Base-by-base conservation (phyloP, 2,888 invertebrate species). In the Zonitis immaculata region DNA sequence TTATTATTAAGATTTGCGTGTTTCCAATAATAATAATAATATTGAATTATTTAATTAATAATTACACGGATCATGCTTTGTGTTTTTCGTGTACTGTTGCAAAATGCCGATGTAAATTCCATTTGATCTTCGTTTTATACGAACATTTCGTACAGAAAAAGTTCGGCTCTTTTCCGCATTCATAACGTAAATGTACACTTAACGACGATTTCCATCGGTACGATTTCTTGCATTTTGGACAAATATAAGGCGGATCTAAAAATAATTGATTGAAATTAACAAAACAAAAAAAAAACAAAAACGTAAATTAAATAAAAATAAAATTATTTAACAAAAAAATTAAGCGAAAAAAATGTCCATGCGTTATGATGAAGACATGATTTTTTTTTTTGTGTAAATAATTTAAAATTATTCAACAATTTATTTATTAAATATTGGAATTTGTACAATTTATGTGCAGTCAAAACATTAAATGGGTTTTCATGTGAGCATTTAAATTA, bases 401-500 rank as follows among this genome's bases (percentile, higher is more conserved):
- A 39, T 16, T 32, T 32, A 16, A 6, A 39, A 35, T 35, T 8
- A 16, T 39, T 18, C 11, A 39, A 39, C 18, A 39, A 39, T 35
- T 35, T 18, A 18, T 35, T 35, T 18, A 7, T 16, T 7, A 2
- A 11, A n/a, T n/a, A n/a, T n/a, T n/a, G n/a, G n/a, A n/a, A n/a
- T n/a, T n/a, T n/a, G n/a, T n/a, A n/a, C n/a, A n/a, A n/a, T n/a
- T n/a, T n/a, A n/a, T 39, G 39, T 18, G 18, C 35, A 6, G 12
- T 14, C 7, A 39, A 18, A 11, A 52, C 20, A 28, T 50, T 3
- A 78, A 77, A 65, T 79, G 79, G 42, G 68, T 71, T 58, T 77
- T 76, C 59, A 82, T 74, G 72, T 84, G 84, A 60, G 80, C 76
- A 60, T 78, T 79, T 66, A 84, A 76, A 54, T 83, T 84, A 71